Percentiles rank a stretch among this genome's conserved stretches.
phyloP scores from a whole-genome alignment of 2,113 vertebrate genomes.

The Ciconia boyciana region DNA sequence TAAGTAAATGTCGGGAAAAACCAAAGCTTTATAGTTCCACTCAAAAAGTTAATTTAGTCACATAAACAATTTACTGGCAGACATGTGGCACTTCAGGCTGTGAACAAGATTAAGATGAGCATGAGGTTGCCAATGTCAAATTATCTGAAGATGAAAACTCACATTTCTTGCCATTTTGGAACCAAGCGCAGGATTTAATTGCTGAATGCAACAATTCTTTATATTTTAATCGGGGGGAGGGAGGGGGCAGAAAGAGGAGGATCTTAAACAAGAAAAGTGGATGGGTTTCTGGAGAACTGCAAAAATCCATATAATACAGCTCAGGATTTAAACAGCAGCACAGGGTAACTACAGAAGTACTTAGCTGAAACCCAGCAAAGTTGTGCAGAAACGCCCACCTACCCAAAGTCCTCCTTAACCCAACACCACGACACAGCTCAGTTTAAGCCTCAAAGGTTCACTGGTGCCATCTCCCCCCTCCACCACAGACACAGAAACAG shows the following conservation, averaged over 20 bases:
- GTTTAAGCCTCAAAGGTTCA: neutral
- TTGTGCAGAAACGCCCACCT: neutral
- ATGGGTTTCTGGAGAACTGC: neutral
- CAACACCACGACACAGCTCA: fast-evolving
- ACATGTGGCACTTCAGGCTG: neutral
- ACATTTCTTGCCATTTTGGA: neutral
- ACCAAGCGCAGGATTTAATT: neutral
- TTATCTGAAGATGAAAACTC: constrained; percentile 15
- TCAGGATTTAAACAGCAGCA: neutral
- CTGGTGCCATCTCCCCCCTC: neutral
- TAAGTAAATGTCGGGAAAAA: neutral
- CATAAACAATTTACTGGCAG: constrained; percentile 16
- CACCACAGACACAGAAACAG: neutral
- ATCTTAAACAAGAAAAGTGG: neutral
- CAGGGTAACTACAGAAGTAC: neutral
- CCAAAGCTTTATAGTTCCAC: neutral
- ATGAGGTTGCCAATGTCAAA: neutral
- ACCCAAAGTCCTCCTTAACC: neutral
- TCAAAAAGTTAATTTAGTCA: neutral
- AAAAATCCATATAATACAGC: neutral
- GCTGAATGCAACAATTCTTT: neutral
- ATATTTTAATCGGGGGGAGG: neutral
- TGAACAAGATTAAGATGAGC: neutral
- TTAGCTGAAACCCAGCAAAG: neutral
- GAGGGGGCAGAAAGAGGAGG: neutral